phyloP scores from a whole-genome alignment of 2,113 vertebrate species.

The Saccopteryx leptura region DNA sequence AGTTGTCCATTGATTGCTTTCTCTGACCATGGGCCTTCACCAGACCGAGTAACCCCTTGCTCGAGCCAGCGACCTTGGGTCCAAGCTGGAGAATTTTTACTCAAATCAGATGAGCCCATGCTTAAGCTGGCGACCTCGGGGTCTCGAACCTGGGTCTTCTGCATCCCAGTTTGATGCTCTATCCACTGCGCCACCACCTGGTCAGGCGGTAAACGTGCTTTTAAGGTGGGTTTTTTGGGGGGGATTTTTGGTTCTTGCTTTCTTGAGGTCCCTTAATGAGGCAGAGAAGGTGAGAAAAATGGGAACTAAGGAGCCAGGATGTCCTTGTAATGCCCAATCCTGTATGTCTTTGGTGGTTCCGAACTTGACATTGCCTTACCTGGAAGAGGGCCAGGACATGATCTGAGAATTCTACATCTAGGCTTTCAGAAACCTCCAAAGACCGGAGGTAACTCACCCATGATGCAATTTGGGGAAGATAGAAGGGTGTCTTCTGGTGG shows the following conservation, averaged over 20 bases:
- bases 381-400: background rate
- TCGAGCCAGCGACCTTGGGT: too few species aligned
- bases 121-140: too few species aligned
- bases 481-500: background rate
- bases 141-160: too few species aligned
- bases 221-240: too few species aligned
- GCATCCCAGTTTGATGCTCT: too few species aligned
- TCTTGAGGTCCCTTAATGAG: background rate
- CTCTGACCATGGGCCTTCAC: too few species aligned
- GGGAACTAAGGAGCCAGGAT: background rate
- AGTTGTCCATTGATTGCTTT: too few species aligned
- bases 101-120: too few species aligned
- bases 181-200: too few species aligned
- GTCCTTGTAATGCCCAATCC: background rate
- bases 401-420: constrained; percentile 23
- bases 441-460: background rate
- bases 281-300: background rate
- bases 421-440: constrained; percentile 14
- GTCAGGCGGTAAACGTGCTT: too few species aligned
- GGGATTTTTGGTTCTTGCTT: constrained; percentile 40
- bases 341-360: background rate
- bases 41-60: too few species aligned
- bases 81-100: too few species aligned
- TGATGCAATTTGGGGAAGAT: background rate
- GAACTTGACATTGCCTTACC: background rate